Percentiles rank a stretch among this genome's conserved stretches.
Evolutionary conservation across 2,113 vertebrate genomes (phyloP).

Genomic region (Oostethus manadensis): DNA sequence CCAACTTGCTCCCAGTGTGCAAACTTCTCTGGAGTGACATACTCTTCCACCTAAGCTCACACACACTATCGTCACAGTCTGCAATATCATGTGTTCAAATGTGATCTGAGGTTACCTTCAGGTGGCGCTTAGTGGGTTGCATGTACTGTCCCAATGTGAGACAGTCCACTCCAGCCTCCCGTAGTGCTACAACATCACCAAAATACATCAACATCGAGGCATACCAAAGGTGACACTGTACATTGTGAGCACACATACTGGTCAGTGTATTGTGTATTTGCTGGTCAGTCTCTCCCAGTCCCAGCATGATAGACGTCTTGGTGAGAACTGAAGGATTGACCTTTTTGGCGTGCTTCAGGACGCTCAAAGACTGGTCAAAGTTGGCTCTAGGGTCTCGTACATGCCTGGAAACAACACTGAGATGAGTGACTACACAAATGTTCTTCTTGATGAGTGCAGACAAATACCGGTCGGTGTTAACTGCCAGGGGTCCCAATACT

Average conservation of each 20-base stretch:
- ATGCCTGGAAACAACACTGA: conserved; percentile 62
- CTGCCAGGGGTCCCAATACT: too few relatives aligned
- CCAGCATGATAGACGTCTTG: conserved; percentile 96
- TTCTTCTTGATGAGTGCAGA: too few relatives aligned
- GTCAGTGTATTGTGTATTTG: conserved; percentile 80
- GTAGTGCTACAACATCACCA: conserved; percentile 73
- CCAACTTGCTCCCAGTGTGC: conserved; percentile 92
- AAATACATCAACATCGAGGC: background rate
- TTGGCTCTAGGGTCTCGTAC: conserved; percentile 90
- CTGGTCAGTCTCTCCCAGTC: conserved; percentile 85
- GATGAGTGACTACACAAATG: too few relatives aligned
- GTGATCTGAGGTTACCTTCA: conserved; percentile 74
- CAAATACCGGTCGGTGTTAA: too few relatives aligned
- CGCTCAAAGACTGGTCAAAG: conserved; percentile 84
- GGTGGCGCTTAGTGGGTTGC: conserved; percentile 94
- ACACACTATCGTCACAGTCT: background rate
- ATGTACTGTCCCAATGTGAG: conserved; percentile 96
- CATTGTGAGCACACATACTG: conserved; percentile 58
- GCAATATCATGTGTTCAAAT: background rate
- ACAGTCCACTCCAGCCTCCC: conserved; percentile 87
- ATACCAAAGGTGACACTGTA: background rate
- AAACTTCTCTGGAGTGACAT: conserved; percentile 90
- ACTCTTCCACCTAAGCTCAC: conserved; percentile 86
- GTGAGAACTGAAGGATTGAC: conserved; percentile 79
- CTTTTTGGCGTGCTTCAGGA: conserved; percentile 83